Conservation (phyloP, 2,113 vertebrate genomes). For the Suncus etruscus region DNA sequence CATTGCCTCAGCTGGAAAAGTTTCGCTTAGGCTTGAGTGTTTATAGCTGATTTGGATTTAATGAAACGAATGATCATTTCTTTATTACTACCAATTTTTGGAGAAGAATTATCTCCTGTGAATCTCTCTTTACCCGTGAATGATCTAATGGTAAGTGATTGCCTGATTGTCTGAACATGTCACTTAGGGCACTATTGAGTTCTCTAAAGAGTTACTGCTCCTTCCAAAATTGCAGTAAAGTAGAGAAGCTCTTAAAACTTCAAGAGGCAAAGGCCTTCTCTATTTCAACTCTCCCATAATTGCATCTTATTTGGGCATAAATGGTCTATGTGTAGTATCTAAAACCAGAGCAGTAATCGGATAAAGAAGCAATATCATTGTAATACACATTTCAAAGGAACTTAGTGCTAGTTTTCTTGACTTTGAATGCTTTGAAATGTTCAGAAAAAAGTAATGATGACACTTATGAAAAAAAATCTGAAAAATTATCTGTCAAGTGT, state of each 20-base stretch:
- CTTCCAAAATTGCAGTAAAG: slow-evolving; percentile 33
- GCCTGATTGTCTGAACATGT: not conserved
- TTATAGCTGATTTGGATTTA: slow-evolving; percentile 4
- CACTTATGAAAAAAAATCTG: slow-evolving; percentile 29
- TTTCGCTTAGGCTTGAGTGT: not conserved
- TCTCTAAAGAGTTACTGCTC: slow-evolving; percentile 8
- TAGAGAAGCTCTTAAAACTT: slow-evolving; percentile 60
- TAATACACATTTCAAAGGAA: slow-evolving; percentile 68
- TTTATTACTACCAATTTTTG: slow-evolving; percentile 22
- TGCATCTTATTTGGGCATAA: slow-evolving; percentile 56
- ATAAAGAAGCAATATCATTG: slow-evolving; percentile 48
- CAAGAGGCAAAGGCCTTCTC: slow-evolving; percentile 56
- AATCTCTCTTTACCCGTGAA: slow-evolving; percentile 10
- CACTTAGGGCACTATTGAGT: not conserved
- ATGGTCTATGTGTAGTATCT: not conserved
- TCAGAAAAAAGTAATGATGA: slow-evolving; percentile 52
- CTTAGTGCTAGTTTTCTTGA: slow-evolving; percentile 30
- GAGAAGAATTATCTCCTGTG: not conserved
- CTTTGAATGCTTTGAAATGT: slow-evolving; percentile 57
- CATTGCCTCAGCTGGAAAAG: not conserved
- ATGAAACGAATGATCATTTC: not conserved
- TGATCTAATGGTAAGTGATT: not conserved
- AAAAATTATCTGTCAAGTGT: slow-evolving; percentile 36
- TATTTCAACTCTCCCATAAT: slow-evolving; percentile 45
- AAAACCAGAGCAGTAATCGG: slow-evolving; percentile 48